A percentile compares a stretch with the other conserved stretches of the same genome.
Conservation (phyloP, 2,888 invertebrate genomes). For the Lithophane ornitopus region DNA sequence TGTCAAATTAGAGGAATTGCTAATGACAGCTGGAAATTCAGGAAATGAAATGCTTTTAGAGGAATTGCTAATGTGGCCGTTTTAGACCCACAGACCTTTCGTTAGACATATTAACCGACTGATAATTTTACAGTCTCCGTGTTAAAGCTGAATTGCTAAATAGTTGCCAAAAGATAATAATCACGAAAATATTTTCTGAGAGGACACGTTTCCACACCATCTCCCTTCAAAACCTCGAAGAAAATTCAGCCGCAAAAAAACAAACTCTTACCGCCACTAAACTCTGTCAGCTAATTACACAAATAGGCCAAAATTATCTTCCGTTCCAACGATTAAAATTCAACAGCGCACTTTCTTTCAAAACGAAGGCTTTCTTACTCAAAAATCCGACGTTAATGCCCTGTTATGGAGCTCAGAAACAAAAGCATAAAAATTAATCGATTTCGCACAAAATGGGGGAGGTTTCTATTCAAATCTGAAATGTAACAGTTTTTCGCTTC, state of each 20-base stretch:
- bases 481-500: conserved; percentile 52
- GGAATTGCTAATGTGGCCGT: too few species aligned
- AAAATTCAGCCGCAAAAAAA: conserved; percentile 42
- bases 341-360: conserved; percentile 59
- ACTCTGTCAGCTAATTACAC: conserved; percentile 60
- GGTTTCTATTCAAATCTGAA: conserved; percentile 47
- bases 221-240: conserved; percentile 28
- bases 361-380: conserved; percentile 58
- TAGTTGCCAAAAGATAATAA: conserved; percentile 21
- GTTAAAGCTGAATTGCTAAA: conserved; percentile 11
- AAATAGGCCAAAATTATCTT: conserved; percentile 51
- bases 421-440: conserved; percentile 67
- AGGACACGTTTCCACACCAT: conserved; percentile 41
- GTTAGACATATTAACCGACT: neutral
- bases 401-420: conserved; percentile 58
- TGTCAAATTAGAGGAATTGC: too few species aligned
- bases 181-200: conserved; percentile 13
- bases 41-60: too few species aligned
- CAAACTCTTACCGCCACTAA: conserved; percentile 44
- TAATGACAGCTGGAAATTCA: too few species aligned
- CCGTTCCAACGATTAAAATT: conserved; percentile 59
- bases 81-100: too few species aligned
- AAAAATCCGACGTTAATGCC: conserved; percentile 57
- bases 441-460: conserved; percentile 49
- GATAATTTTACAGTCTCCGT: neutral